Evolutionary conservation across 2,797 vertebrate species (phyloP), one percentile per base, ranked within the genome.

Genomic region (Mormyrus proboscirostris): DNA sequence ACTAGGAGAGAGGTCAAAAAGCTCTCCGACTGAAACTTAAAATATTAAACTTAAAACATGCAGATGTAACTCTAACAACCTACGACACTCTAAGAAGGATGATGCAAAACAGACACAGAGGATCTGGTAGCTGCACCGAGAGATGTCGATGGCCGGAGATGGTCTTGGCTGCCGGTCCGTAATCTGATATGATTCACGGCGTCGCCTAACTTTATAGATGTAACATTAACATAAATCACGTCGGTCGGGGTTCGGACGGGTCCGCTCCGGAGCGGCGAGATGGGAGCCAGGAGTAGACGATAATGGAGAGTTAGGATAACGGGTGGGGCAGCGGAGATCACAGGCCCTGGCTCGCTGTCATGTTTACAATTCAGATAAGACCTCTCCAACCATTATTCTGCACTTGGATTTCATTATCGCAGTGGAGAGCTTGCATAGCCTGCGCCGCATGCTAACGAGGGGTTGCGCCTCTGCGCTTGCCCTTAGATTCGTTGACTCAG

Each of bases 171-270:
- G 94, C 94, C 94, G 93, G 92, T 93, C 94, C 91, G 94, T 93
- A 95, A 95, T 93, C 93, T 93, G 92, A 93, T 94, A 93, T 96
- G 96, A 97, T 97, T 96, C 97, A 97, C 96, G 96, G 95, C 95
- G 95, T 95, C 94, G 94, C 93, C 95, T 97, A 96, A 94, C 93
- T 95, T 95, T 94, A 94, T 92, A 94, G 93, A 94, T 93, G 92
- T 94, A 95, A 95, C 96, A 96, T 96, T 96, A 96, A 94, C 73
- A n/a, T 95, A 94, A 93, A 95, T 96, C 95, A 51, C 96, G 95
- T 96, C 96, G 96, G 96, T 96, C 96, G 96, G 94, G 93, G 93
- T 92, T 93, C 95, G 94, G 94, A 94, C 94, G 93, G 95, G 93
- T 93, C 93, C 94, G 92, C 91, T 92, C 89, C 50, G 91, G 87